Percentiles rank a stretch among this genome's conserved stretches.
Evolutionary conservation across 2,888 invertebrate genomes (phyloP).

Genomic region (Panopea generosa): DNA sequence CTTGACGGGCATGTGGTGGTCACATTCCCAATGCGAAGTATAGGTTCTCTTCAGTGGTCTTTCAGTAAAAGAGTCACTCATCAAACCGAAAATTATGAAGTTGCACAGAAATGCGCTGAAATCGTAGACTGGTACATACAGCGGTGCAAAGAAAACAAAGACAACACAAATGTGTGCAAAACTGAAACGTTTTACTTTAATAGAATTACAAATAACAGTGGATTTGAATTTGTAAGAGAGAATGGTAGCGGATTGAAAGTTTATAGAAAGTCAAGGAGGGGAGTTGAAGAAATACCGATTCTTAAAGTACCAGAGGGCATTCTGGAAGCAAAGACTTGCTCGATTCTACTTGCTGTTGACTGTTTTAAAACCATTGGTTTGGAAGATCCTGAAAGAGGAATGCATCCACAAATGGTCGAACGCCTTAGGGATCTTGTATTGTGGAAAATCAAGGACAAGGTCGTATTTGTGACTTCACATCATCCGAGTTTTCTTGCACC

Average conservation of each 20-base stretch:
- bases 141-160: neutral
- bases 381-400: constrained; percentile 31
- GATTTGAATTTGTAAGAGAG: neutral
- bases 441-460: constrained; percentile 5
- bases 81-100: neutral
- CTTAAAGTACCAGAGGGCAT: constrained; percentile 25
- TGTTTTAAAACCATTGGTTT: constrained; percentile 21
- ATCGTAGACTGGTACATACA: constrained; percentile 5
- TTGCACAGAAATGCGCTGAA: neutral
- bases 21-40: constrained; percentile 24
- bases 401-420: constrained; percentile 33
- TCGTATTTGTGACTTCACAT: constrained; percentile 8
- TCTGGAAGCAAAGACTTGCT: constrained; percentile 15
- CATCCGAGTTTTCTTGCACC: constrained; percentile 1
- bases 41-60: constrained; percentile 16
- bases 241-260: neutral
- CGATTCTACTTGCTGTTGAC: constrained; percentile 13
- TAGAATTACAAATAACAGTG: neutral
- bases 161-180: neutral
- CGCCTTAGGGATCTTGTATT: constrained; percentile 22
- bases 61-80: neutral
- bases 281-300: neutral
- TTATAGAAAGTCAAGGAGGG: no score
- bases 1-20: constrained; percentile 9
- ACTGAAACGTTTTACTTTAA: no score